Conservation (phyloP, 2,797 vertebrate genomes). For the Phylloscopus collybita region DNA sequence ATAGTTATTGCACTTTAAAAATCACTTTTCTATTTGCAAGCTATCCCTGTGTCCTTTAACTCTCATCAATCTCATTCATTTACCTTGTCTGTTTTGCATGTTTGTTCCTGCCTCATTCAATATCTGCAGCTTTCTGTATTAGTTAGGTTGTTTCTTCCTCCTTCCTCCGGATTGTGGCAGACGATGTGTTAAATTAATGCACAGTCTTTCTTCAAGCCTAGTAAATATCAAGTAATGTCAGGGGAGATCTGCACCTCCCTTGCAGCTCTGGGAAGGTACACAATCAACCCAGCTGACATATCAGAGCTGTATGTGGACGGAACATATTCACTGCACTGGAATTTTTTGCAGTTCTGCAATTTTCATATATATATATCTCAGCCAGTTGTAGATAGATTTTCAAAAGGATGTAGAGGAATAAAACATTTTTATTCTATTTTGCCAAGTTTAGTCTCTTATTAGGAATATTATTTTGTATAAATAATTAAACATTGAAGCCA, state of each 20-base stretch:
- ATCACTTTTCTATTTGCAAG: not conserved
- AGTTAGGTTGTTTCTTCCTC: not conserved
- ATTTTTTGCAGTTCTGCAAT: not conserved
- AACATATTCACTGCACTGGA: not conserved
- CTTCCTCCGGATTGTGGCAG: not conserved
- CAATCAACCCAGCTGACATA: not conserved
- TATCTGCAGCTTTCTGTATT: not conserved
- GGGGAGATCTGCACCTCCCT: not conserved
- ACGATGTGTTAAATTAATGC: not conserved
- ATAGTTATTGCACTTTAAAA: not conserved
- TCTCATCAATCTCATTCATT: not conserved
- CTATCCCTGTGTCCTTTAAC: not conserved
- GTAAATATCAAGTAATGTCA: constrained; percentile 5
- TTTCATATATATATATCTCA: not conserved
- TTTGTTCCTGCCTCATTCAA: not conserved
- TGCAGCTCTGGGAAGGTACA: not conserved
- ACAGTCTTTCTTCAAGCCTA: not conserved
- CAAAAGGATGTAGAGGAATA: constrained; percentile 3
- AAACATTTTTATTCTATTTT: not conserved
- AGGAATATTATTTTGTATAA: constrained; percentile 24
- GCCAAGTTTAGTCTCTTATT: constrained; percentile 13
- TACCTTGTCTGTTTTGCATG: not conserved
- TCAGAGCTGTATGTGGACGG: not conserved
- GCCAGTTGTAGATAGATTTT: not conserved
- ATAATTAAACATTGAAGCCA: constrained; percentile 8